Conservation (phyloP, 2,113 vertebrate species). For the Kobus ellipsiprymnus region DNA sequence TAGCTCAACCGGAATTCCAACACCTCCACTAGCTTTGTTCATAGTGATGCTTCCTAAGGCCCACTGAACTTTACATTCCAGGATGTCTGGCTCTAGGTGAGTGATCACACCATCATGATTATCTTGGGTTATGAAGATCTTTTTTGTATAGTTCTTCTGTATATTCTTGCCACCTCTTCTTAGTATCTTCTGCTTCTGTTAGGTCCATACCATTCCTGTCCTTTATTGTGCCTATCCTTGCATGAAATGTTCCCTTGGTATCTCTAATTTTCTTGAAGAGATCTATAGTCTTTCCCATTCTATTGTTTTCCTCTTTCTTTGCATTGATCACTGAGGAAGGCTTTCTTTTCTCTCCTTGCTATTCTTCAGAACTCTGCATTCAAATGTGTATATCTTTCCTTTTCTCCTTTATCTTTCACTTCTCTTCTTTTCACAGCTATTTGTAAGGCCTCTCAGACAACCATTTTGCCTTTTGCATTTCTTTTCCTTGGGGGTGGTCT, state of each 20-base stretch:
- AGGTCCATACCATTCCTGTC: background rate
- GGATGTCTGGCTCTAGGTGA: no score
- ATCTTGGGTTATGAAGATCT: no score
- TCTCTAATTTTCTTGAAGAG: background rate
- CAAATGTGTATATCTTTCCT: background rate
- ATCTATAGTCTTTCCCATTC: background rate
- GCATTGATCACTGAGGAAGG: background rate
- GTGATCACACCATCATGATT: no score
- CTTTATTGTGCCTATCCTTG: background rate
- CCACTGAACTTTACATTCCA: no score
- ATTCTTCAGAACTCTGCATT: background rate
- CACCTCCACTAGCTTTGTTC: no score
- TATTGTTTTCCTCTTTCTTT: background rate
- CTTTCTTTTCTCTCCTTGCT: background rate
- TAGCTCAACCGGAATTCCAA: no score
- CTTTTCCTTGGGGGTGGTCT: background rate
- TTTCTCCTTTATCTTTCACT: background rate
- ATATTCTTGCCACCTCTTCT: background rate
- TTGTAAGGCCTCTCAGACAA: background rate
- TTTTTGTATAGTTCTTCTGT: no score
- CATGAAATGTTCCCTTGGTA: background rate
- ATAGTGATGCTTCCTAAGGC: no score
- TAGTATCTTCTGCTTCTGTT: background rate
- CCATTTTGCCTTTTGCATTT: background rate
- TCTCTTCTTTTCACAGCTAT: background rate